Evolutionary conservation across 2,888 invertebrate genomes (phyloP).

Genomic region (Hydrotaea cyrtoneurina): DNA sequence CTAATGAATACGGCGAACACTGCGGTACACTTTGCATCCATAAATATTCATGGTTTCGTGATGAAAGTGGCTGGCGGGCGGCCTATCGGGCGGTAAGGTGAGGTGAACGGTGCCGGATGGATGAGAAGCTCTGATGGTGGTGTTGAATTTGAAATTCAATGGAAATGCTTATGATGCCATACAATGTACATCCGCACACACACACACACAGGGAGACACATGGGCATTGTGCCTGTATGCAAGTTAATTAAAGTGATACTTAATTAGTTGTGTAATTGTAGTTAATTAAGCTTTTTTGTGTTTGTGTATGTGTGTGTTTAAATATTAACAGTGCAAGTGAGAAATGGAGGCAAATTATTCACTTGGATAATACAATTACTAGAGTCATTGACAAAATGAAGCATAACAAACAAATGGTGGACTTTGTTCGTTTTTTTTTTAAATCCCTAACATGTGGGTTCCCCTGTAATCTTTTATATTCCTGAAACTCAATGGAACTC

Average conservation of each 20-base stretch:
- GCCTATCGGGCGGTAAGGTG: not conserved
- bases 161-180: slow-evolving; percentile 35
- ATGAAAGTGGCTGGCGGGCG: slow-evolving; percentile 37
- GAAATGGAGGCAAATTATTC: slow-evolving; percentile 1
- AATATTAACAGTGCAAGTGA: slow-evolving; percentile 55
- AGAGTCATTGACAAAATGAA: too few species aligned
- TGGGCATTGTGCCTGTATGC: slow-evolving; percentile 4
- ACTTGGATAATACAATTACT: too few species aligned
- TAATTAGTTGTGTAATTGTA: slow-evolving; percentile 67
- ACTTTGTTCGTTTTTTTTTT: too few species aligned
- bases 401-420: too few species aligned
- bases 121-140: not conserved
- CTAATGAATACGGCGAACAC: slow-evolving; percentile 33
- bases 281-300: slow-evolving; percentile 62
- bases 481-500: too few species aligned
- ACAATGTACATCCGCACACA: slow-evolving; percentile 2
- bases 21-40: slow-evolving; percentile 22
- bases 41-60: slow-evolving; percentile 45
- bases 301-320: too few species aligned
- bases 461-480: too few species aligned
- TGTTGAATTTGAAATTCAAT: slow-evolving; percentile 48
- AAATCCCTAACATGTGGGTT: too few species aligned
- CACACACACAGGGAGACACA: slow-evolving; percentile 23
- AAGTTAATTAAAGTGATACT: slow-evolving; percentile 66
- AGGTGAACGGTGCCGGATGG: not conserved